A percentile compares a stretch with the other conserved stretches of the same genome.
These are phyloP conservation scores for Petrophora chlorosata DNA, from an alignment of 2,888 invertebrate species.

Conservation along the genomic window DNA sequence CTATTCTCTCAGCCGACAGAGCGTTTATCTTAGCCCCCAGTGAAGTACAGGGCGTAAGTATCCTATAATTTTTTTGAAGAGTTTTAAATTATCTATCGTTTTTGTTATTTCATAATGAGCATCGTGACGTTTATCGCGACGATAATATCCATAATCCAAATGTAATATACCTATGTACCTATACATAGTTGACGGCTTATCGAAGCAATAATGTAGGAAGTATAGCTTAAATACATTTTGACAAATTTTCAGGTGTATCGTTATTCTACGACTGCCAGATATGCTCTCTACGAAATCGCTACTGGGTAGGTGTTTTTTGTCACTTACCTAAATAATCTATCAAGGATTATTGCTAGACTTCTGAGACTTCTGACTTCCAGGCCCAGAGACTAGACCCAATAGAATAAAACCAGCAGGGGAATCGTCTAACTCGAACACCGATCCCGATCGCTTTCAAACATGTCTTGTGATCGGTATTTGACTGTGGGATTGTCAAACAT, in stretches of 20 bases:
- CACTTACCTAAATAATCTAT: not conserved
- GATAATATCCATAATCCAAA: constrained; percentile 31
- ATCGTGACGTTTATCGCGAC: constrained; percentile 4
- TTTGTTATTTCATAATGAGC: not conserved
- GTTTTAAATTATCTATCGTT: not conserved
- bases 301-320: constrained; percentile 66
- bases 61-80: not conserved
- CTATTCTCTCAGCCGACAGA: constrained; percentile 73
- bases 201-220: constrained; percentile 11
- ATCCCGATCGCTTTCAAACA: no score
- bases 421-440: no score
- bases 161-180: no score
- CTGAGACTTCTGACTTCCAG: no score
- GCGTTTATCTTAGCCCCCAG: constrained; percentile 71
- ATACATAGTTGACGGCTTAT: constrained; percentile 16
- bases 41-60: constrained; percentile 68
- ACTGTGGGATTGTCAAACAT: no score
- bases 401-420: no score
- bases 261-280: constrained; percentile 86
- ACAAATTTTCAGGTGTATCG: constrained; percentile 85
- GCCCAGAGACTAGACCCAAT: no score
- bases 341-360: no score
- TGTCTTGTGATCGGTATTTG: no score
- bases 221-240: no score
- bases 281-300: constrained; percentile 83